Percentiles rank a stretch among this genome's conserved stretches.
Evolutionary conservation across 2,113 vertebrate species (phyloP).

Genomic region (Tinamus guttatus): DNA sequence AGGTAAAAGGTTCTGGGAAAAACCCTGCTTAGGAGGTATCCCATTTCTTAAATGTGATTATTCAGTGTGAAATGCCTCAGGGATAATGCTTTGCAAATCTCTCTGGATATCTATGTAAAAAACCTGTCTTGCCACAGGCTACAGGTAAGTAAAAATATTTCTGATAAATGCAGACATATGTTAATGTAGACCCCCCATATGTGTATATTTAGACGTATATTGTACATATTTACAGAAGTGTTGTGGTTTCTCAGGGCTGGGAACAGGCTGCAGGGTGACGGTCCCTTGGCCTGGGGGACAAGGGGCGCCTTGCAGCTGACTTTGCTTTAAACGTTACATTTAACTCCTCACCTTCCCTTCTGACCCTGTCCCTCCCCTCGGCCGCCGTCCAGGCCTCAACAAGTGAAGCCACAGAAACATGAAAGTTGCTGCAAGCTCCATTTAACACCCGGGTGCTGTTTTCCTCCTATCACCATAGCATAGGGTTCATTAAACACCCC

Average conservation of each 20-base stretch:
- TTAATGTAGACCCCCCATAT: not conserved
- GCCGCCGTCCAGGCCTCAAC: not conserved
- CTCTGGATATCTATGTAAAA: not conserved
- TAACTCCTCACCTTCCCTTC: not conserved
- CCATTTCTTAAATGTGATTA: not conserved
- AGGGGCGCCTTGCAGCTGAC: not conserved
- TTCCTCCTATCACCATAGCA: constrained; percentile 34
- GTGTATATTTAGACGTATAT: not conserved
- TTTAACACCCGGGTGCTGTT: constrained; percentile 34
- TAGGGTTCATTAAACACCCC: constrained; percentile 50
- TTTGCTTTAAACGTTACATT: not conserved
- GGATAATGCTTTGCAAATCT: not conserved
- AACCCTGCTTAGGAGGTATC: not conserved
- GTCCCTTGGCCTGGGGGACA: fast-evolving
- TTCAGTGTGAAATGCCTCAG: not conserved
- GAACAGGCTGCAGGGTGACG: not conserved
- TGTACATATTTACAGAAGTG: not conserved
- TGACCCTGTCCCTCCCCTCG: not conserved
- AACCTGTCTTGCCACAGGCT: not conserved
- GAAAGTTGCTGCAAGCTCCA: constrained; percentile 41
- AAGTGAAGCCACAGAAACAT: constrained; percentile 35
- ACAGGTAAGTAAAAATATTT: not conserved
- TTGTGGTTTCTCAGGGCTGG: not conserved
- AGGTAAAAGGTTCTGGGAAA: not conserved
- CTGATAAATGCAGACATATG: not conserved